Conservation (phyloP, 2,797 vertebrate species). For the Rhynchonycteris naso region DNA sequence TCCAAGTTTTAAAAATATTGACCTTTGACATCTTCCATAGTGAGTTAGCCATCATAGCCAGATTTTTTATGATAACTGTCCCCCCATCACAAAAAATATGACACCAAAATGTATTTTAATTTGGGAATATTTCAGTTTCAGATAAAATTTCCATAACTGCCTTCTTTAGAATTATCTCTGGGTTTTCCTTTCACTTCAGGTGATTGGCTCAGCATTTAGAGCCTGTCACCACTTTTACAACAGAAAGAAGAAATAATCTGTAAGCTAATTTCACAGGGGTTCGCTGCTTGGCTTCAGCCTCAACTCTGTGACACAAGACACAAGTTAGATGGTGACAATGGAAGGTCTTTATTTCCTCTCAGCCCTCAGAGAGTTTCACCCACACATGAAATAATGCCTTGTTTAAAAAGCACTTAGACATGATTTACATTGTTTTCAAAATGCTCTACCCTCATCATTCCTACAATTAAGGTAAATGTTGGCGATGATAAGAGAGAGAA, state of each 20-base stretch:
- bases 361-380: background rate
- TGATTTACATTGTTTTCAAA: constrained; percentile 32
- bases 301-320: background rate
- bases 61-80: background rate
- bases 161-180: background rate
- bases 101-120: background rate
- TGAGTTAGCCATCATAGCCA: background rate
- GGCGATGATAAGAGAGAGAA: constrained; percentile 17
- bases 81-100: background rate
- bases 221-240: background rate
- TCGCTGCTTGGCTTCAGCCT: background rate
- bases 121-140: background rate
- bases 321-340: background rate
- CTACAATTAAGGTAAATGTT: constrained; percentile 56
- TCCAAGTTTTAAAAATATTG: background rate
- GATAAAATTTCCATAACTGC: background rate
- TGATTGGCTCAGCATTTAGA: background rate
- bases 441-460: background rate
- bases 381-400: constrained; percentile 37
- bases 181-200: constrained; percentile 5
- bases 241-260: constrained; percentile 31
- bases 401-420: constrained; percentile 58
- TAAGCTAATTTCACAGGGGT: background rate
- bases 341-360: background rate
- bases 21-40: background rate